Conservation (phyloP, 2,888 invertebrate species). For the Reticulitermes lucifugus region DNA sequence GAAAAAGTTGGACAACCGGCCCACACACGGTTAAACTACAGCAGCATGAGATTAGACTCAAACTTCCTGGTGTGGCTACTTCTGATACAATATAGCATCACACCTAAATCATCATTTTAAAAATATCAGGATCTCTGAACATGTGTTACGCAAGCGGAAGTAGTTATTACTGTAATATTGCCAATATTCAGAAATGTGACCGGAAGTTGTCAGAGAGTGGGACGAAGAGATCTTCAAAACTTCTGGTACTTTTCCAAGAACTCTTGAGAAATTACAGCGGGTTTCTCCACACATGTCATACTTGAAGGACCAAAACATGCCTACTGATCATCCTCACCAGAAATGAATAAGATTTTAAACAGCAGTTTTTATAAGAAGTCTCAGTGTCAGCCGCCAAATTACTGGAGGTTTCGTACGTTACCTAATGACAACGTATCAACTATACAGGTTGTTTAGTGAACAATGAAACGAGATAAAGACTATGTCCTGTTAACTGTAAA, state of each 20-base stretch:
- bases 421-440: no score
- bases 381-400: no score
- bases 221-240: not conserved
- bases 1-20: no score
- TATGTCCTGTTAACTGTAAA: no score
- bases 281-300: not conserved
- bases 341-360: not conserved
- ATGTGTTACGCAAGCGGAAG: not conserved
- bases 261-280: not conserved
- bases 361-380: not conserved
- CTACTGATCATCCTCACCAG: no score
- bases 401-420: no score
- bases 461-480: no score
- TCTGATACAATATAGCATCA: no score
- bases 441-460: no score
- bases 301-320: not conserved
- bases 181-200: constrained; percentile 29
- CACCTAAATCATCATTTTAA: not conserved
- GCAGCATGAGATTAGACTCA: no score
- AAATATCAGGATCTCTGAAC: not conserved
- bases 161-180: not conserved
- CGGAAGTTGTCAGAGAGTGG: not conserved
- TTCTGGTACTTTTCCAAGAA: not conserved
- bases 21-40: no score
- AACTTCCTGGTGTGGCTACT: no score